Conservation (phyloP, 30 jellyfish, hydroid and myxozoan species). For the Hydra vulgaris region DNA sequence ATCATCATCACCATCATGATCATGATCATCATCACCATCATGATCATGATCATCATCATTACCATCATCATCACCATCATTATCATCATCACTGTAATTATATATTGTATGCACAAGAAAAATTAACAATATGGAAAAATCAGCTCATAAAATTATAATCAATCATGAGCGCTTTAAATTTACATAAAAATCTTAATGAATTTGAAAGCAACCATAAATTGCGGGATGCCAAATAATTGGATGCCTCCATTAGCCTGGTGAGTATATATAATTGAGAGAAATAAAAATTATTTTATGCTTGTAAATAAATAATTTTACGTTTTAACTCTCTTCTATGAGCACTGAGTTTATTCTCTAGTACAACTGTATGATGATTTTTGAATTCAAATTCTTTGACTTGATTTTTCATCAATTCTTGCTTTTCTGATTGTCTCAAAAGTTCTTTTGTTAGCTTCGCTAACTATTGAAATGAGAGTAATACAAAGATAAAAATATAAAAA, state of each 20-base stretch:
- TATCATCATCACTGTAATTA: neutral
- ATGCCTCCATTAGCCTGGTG: too few species aligned
- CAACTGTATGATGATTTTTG: conserved; percentile 11
- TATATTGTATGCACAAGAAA: neutral
- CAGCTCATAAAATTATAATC: neutral
- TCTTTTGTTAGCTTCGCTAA: conserved; percentile 24
- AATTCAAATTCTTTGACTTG: conserved; percentile 31
- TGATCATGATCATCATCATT: neutral
- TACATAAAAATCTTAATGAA: too few species aligned
- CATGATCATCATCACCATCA: neutral
- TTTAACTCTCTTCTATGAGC: conserved; percentile 26
- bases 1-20: neutral
- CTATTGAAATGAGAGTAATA: conserved; percentile 7
- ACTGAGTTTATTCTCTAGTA: neutral
- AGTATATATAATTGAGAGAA: too few species aligned
- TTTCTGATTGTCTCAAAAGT: conserved; percentile 35
- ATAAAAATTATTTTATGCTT: too few species aligned
- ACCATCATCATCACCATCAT: neutral
- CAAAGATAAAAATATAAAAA: neutral
- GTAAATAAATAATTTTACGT: neutral
- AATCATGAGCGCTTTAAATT: neutral
- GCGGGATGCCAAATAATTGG: too few species aligned
- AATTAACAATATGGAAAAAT: neutral
- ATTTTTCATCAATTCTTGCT: conserved; percentile 37
- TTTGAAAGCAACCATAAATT: too few species aligned